Conservation (phyloP, 2,888 invertebrate species). For the Agrotis puta region DNA sequence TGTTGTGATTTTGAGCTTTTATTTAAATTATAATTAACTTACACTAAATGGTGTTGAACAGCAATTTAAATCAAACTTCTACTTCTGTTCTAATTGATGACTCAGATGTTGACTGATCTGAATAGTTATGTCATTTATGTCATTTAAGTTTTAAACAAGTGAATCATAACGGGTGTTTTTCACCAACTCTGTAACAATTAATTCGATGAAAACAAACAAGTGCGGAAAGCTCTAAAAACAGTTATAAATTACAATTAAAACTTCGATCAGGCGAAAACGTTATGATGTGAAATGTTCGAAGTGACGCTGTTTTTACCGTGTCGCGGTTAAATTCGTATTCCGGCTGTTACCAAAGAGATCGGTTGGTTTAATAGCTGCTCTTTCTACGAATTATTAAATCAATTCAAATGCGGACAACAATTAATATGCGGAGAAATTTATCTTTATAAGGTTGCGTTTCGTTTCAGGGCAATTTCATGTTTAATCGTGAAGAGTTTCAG, state of each 20-base stretch:
- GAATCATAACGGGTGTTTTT: not conserved
- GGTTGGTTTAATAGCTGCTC: not conserved
- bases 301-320: constrained; percentile 7
- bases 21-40: too few relatives aligned
- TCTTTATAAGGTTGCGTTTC: not conserved
- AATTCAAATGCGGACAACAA: not conserved
- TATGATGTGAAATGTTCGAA: not conserved
- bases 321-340: constrained; percentile 2
- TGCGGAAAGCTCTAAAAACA: not conserved
- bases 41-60: too few relatives aligned
- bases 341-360: not conserved
- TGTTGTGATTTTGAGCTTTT: too few relatives aligned
- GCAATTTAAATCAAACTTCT: too few relatives aligned
- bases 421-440: constrained; percentile 4
- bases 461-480: not conserved
- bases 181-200: not conserved
- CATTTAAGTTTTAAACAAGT: too few relatives aligned
- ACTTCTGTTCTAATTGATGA: too few relatives aligned
- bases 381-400: not conserved
- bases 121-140: too few relatives aligned
- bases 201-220: not conserved
- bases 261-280: constrained; percentile 12
- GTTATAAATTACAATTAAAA: constrained; percentile 9
- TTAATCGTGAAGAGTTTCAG: not conserved
- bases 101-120: too few relatives aligned